Percentiles rank a stretch among this genome's conserved stretches.
Evolutionary conservation across 2,888 invertebrate genomes (phyloP).

Genomic region (Tenthredo distinguenda): DNA sequence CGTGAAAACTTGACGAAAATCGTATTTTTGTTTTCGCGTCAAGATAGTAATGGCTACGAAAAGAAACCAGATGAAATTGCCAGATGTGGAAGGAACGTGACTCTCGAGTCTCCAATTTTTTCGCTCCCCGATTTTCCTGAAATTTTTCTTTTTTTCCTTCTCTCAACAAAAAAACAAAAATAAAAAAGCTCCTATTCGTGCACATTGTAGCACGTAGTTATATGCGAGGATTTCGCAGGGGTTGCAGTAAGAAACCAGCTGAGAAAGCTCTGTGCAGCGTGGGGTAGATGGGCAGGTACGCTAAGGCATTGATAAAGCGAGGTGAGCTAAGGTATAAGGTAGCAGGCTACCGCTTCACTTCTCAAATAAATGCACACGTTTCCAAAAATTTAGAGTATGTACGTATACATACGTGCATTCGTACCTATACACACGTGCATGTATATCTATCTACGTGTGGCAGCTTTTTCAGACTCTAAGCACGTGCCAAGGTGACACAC

Average conservation of each 20-base stretch:
- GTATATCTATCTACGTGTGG: not conserved
- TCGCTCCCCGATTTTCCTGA: not conserved
- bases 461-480: slow-evolving; percentile 5
- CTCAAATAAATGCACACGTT: slow-evolving; percentile 36
- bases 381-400: slow-evolving; percentile 3
- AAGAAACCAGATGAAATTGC: not conserved
- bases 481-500: slow-evolving; percentile 39
- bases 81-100: not conserved
- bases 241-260: slow-evolving; percentile 18
- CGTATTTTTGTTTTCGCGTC: not conserved
- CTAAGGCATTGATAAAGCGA: slow-evolving; percentile 19
- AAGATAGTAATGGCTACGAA: not conserved
- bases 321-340: not conserved
- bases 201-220: slow-evolving; percentile 20
- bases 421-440: too few relatives aligned
- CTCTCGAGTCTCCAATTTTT: not conserved
- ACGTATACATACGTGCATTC: not conserved
- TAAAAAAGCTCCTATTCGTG: not conserved
- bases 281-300: not conserved
- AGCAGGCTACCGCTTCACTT: not conserved
- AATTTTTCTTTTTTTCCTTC: not conserved
- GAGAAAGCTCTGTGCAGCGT: slow-evolving; percentile 2
- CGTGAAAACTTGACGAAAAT: not conserved
- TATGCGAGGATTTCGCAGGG: not conserved
- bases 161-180: not conserved